Evolutionary conservation across 2,797 vertebrate species (phyloP).

Genomic region (Enteromius viviparus): DNA sequence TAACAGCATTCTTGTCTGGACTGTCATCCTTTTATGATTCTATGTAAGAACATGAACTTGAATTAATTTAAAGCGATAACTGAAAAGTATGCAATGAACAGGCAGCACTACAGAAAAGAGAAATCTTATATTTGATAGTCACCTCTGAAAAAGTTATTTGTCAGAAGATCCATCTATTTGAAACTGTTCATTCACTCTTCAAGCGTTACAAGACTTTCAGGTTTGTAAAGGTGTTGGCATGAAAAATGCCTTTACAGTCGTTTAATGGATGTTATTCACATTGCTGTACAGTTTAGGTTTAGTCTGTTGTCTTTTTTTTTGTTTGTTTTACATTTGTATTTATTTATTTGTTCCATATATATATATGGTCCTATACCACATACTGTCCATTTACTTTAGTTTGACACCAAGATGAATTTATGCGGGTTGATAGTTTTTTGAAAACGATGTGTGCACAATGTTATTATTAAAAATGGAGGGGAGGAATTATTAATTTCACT

Average conservation of each 20-base stretch:
- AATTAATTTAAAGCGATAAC: not conserved
- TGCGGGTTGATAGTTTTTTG: too few relatives aligned
- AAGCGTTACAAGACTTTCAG: too few relatives aligned
- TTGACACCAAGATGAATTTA: too few relatives aligned
- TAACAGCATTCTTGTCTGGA: slow-evolving; percentile 11
- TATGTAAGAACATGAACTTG: not conserved
- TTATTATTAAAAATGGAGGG: too few relatives aligned
- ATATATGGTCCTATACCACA: too few relatives aligned
- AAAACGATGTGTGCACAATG: too few relatives aligned
- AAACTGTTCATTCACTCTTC: not conserved
- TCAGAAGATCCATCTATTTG: not conserved
- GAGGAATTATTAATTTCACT: too few relatives aligned
- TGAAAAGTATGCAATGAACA: not conserved
- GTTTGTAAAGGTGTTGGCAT: not conserved
- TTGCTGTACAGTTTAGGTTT: not conserved
- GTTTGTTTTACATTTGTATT: not conserved
- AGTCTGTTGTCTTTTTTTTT: not conserved
- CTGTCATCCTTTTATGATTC: slow-evolving; percentile 21
- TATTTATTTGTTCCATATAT: not conserved
- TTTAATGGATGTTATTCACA: not conserved
- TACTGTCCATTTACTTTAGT: too few relatives aligned
- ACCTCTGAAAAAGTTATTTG: not conserved
- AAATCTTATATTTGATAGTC: not conserved
- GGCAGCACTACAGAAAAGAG: not conserved
- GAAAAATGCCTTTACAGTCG: not conserved